Evolutionary conservation across 2,888 invertebrate species (phyloP).

Genomic region (Eristalis pertinax): DNA sequence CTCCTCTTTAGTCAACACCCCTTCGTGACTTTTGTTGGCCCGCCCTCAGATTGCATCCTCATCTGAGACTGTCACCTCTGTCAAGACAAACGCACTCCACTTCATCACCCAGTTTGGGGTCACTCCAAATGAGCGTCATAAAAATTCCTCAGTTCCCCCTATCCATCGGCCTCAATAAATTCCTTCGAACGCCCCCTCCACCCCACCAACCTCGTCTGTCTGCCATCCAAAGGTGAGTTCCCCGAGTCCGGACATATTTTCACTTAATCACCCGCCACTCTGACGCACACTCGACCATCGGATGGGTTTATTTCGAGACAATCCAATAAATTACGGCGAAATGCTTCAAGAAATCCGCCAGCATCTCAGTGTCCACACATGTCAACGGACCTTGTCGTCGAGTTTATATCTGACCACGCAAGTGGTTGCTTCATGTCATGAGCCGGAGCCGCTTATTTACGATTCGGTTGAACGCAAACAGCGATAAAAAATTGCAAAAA

Average conservation of each 20-base stretch:
- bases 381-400: background rate
- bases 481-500: slow-evolving; percentile 35
- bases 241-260: no score
- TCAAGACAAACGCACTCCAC: background rate
- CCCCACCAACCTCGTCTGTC: no score
- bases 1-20: no score
- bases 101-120: background rate
- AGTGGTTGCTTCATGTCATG: slow-evolving; percentile 57
- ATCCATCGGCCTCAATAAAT: no score
- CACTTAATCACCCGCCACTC: background rate
- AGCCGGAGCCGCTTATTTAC: slow-evolving; percentile 48
- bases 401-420: slow-evolving; percentile 41
- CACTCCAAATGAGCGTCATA: background rate
- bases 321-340: background rate
- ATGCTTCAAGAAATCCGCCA: background rate
- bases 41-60: background rate
- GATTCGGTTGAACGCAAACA: slow-evolving; percentile 68
- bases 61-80: background rate
- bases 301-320: background rate
- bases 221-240: background rate
- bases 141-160: background rate
- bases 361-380: background rate
- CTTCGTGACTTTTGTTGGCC: background rate
- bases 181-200: no score
- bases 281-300: background rate